Evolutionary conservation across 1,140 invertebrate genomes (phyloP).

Genomic region (Nasonia vitripennis): DNA sequence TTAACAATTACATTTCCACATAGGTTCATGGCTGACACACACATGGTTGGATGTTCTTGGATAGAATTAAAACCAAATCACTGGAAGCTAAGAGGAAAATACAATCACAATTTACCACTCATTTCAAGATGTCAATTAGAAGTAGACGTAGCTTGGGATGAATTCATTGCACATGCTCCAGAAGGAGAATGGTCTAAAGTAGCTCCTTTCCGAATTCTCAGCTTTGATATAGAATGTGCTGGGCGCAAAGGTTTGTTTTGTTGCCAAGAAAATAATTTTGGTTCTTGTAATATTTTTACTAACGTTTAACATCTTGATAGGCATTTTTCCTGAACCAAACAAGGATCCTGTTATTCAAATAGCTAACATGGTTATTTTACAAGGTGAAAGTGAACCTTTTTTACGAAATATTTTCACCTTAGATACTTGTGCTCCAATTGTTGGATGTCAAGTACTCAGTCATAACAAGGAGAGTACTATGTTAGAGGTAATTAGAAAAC

Average conservation of each 20-base stretch:
- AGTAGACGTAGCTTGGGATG: conserved; percentile 92
- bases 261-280: neutral
- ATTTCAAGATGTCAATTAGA: conserved; percentile 94
- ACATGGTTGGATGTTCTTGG: conserved; percentile 98
- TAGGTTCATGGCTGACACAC: conserved; percentile 97
- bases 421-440: conserved; percentile 95
- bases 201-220: conserved; percentile 96
- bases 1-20: conserved; percentile 19
- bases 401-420: conserved; percentile 97
- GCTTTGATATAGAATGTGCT: conserved; percentile 99
- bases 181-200: conserved; percentile 98
- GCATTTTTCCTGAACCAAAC: conserved; percentile 97
- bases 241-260: conserved; percentile 88
- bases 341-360: conserved; percentile 99
- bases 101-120: conserved; percentile 63
- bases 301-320: conserved; percentile 67
- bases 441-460: conserved; percentile 92
- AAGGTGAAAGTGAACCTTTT: conserved; percentile 93
- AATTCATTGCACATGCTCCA: conserved; percentile 91
- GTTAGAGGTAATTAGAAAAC: conserved; percentile 76
- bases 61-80: conserved; percentile 90
- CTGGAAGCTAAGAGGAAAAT: conserved; percentile 82
- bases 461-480: conserved; percentile 85
- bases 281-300: neutral
- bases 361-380: conserved; percentile 96